Evolutionary conservation across 2,888 invertebrate genomes (phyloP).

Genomic region (Epirrhoe tristata): DNA sequence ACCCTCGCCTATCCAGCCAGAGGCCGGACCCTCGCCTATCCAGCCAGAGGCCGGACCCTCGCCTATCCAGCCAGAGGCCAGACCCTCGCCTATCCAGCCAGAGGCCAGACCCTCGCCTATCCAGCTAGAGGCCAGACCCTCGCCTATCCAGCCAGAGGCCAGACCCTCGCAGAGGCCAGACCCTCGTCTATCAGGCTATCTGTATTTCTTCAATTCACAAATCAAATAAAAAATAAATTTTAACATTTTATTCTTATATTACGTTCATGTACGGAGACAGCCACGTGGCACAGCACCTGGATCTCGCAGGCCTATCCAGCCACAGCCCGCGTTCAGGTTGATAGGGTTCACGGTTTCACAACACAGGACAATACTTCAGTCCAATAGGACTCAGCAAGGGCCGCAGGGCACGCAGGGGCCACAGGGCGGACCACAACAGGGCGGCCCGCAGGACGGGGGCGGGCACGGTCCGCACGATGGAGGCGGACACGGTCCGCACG

Average conservation of each 20-base stretch:
- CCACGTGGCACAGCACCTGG: slow-evolving; percentile 34
- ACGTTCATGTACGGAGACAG: slow-evolving; percentile 40
- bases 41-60: too few species aligned
- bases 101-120: too few species aligned
- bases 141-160: too few species aligned
- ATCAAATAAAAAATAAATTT: slow-evolving; percentile 12
- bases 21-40: too few species aligned
- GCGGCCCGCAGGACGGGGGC: slow-evolving; percentile 3
- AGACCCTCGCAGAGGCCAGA: too few species aligned
- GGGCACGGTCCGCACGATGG: slow-evolving; percentile 25
- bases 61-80: too few species aligned
- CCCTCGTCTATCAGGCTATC: too few species aligned
- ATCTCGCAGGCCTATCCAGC: slow-evolving; percentile 10
- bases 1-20: too few species aligned
- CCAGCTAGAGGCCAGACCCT: too few species aligned
- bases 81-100: too few species aligned
- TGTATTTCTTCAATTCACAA: too few species aligned
- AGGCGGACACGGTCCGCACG: slow-evolving; percentile 34
- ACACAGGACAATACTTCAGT: slow-evolving; percentile 21
- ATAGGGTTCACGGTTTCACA: slow-evolving; percentile 15
- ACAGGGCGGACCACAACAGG: slow-evolving; percentile 21
- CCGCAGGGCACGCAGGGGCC: slow-evolving; percentile 16
- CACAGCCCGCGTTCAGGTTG: slow-evolving; percentile 17
- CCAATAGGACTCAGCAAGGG: slow-evolving; percentile 35
- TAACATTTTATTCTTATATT: slow-evolving; percentile 48